phyloP scores from a whole-genome alignment of 2,797 vertebrate genomes.

The Hemibagrus guttatus region DNA sequence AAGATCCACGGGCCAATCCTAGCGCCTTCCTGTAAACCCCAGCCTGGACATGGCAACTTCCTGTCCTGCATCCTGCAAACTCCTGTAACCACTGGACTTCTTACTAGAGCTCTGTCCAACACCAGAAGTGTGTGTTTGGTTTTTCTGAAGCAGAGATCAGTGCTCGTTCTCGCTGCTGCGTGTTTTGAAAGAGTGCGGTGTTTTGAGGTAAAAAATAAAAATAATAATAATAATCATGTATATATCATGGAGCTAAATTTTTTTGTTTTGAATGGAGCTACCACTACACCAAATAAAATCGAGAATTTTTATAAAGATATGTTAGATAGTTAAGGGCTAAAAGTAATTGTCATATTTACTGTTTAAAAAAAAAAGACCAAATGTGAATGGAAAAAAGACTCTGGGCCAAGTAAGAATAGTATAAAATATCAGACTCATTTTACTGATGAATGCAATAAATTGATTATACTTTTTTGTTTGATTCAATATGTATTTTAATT shows the following conservation, averaged over 20 bases:
- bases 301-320: conserved; percentile 23
- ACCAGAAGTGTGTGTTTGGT: conserved; percentile 42
- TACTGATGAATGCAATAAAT: conserved; percentile 27
- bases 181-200: conserved; percentile 45
- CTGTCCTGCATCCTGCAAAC: conserved; percentile 24
- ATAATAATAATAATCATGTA: neutral
- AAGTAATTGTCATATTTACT: conserved; percentile 4
- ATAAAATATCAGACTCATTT: neutral
- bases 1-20: conserved; percentile 93
- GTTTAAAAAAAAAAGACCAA: neutral
- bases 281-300: conserved; percentile 22
- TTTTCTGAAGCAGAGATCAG: conserved; percentile 42
- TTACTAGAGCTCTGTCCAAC: conserved; percentile 39
- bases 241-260: neutral
- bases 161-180: conserved; percentile 51
- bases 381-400: neutral
- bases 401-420: conserved; percentile 18
- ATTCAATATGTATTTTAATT: neutral
- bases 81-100: conserved; percentile 42
- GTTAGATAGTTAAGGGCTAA: conserved; percentile 32
- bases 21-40: conserved; percentile 88
- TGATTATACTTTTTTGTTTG: neutral
- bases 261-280: conserved; percentile 21
- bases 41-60: conserved; percentile 7
- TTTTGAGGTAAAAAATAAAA: neutral